Base-by-base conservation (phyloP, 37 sponge, comb jelly and placozoan species). In the Crambe crambe region DNA sequence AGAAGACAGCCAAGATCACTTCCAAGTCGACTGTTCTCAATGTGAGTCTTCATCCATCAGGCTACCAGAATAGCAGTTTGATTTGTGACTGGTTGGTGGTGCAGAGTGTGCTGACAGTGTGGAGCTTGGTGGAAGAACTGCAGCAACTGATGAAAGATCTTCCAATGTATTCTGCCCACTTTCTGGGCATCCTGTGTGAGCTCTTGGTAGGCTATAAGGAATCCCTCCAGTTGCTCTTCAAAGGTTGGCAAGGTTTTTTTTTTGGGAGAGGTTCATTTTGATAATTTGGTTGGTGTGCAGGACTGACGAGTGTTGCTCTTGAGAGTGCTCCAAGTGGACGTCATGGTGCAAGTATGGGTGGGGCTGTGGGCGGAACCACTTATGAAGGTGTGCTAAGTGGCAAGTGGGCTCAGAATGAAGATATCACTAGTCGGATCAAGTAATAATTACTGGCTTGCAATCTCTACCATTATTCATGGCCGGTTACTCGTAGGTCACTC, bases 101-200 rank as follows among this genome's bases (percentile, higher is more conserved):
- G 51, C 81, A 98, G 94, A 87, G 96, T 83, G 85, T 86, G n/a
- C 56, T 98, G 37, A 77, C 67, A 36, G 74, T 98, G 67, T 88
- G 89, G 85, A 70, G 86, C 43, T 32, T 83, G 57, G 73, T 95
- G 47, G 83, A 82, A 27, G 89, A 93, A 25, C 70, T 98, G 64
- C 76, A 74, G 27, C 68, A 80, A 59, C 84, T 98, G 65, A 88
- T 93, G 80, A 69, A 57, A 20, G 86, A 90, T 35, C 89, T 98
- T 35, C 94, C 96, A 0, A 65, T 73, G 59, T 98, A 98, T 80
- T 78, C 95, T 21, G 42, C 70, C 37, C 64, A 89, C 42, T 93
- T 98, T 75, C 89, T 95, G 37, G 59, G 30, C 1, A 89, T 95
- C 31, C 74, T 85, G 42, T 56, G 51, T 54, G 62, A 83, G 10